A percentile compares a stretch with the other conserved stretches of the same genome.
These are phyloP conservation scores for Scolopax rusticola DNA, from an alignment of 2,797 vertebrate genomes.

Conservation along the genomic window DNA sequence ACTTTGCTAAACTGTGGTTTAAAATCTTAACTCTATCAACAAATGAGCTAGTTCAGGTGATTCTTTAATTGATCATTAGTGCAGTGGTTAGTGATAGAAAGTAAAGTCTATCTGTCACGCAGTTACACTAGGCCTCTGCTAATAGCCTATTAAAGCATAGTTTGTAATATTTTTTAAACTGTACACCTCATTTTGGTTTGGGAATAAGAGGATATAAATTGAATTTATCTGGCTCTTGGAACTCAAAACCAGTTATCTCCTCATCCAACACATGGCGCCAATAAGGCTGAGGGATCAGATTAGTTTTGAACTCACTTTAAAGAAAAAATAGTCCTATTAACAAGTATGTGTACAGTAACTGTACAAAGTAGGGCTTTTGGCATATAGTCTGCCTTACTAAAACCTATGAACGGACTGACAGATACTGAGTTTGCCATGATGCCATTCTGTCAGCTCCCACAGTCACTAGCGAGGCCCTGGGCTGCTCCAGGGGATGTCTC, in stretches of 20 bases:
- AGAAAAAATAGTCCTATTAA: not conserved
- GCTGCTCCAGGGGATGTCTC: not conserved
- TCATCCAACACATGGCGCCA: not conserved
- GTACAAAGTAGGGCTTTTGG: not conserved
- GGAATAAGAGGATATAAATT: slow-evolving; percentile 13
- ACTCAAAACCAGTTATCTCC: not conserved
- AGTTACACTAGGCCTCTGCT: slow-evolving; percentile 7
- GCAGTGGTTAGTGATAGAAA: not conserved
- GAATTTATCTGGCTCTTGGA: slow-evolving; percentile 28
- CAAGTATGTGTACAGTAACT: not conserved
- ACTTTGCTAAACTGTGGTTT: not conserved
- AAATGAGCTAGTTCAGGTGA: not conserved
- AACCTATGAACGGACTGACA: not conserved
- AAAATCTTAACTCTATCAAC: not conserved
- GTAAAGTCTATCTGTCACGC: not conserved
- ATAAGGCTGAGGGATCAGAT: not conserved
- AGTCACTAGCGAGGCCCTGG: not conserved
- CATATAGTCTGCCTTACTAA: not conserved
- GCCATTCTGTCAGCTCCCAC: fast-evolving
- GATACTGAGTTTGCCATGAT: not conserved
- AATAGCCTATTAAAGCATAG: slow-evolving; percentile 26
- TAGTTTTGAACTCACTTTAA: not conserved
- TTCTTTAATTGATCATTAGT: slow-evolving; percentile 60
- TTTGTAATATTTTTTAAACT: slow-evolving; percentile 56
- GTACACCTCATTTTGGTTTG: not conserved